Evolutionary conservation across 2,888 invertebrate genomes (phyloP).

Genomic region (Laspeyria flexula): DNA sequence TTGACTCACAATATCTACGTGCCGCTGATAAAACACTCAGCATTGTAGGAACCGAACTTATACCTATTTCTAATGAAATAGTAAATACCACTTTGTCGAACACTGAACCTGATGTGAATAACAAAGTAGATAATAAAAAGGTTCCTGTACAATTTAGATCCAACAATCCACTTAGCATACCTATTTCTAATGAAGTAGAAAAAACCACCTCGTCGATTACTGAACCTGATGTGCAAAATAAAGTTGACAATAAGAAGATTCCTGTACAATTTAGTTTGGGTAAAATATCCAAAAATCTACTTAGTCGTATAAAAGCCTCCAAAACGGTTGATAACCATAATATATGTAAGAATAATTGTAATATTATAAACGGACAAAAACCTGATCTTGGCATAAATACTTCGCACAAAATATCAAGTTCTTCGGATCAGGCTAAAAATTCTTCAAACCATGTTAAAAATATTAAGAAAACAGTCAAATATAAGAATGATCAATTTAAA

Average conservation of each 20-base stretch:
- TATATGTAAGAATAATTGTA: background rate
- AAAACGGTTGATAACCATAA: background rate
- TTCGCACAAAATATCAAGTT: background rate
- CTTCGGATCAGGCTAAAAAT: background rate
- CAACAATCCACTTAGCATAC: constrained; percentile 14
- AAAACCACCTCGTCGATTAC: background rate
- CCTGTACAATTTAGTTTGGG: constrained; percentile 9
- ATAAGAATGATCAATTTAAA: constrained; percentile 20
- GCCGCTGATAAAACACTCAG: constrained; percentile 11
- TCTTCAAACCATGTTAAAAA: constrained; percentile 14
- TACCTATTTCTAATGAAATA: constrained; percentile 5
- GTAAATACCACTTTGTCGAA: background rate
- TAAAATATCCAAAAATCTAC: constrained; percentile 12
- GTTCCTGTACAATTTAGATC: constrained; percentile 10
- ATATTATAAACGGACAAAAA: background rate
- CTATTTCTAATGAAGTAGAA: constrained; percentile 1
- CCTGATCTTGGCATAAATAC: background rate
- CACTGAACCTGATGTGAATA: background rate
- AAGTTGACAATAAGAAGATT: constrained; percentile 1
- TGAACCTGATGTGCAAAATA: background rate
- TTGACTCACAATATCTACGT: constrained; percentile 4
- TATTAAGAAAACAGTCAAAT: constrained; percentile 18
- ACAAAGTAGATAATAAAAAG: background rate
- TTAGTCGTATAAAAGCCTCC: constrained; percentile 6
- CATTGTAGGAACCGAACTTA: constrained; percentile 12